Base-by-base conservation (phyloP, 2,888 invertebrate species). In the Adineta ricciae region DNA sequence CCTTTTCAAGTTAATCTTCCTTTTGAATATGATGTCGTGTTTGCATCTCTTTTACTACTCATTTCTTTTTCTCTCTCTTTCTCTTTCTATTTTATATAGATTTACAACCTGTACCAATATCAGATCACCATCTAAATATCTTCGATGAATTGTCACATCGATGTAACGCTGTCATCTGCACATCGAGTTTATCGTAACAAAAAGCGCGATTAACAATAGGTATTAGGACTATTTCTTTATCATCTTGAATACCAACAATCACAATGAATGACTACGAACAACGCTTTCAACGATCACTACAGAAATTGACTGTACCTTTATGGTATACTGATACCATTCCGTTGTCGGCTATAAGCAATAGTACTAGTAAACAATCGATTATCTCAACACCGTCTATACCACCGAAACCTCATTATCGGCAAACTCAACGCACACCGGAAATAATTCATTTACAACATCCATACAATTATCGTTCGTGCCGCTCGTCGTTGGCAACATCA, bases 401-500 rank as follows among this genome's bases (percentile, higher is more conserved):
- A 9, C n/a, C 21, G 11, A n/a, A 38, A 41, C 7, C 9, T 78
- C 78, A 41, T 24, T 9, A 14, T 8, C 7, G 36, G n/a, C 32
- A 64, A 3, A 0, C 32, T 11, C 64, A 64, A 16, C 64, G 64
- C 32, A 64, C 64, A 4, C 64, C 64, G 5, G 64, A 64, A 64
- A 32, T 64, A 64, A 32, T 64, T 32, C 64, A 64, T 64, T 27
- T 64, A 64, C 78, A 41, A 41, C 41, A n/a, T 78, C 41, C 78
- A 41, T 21, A 14, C 41, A 78, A 41, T 78, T 78, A 78, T 78
- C 38, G 41, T 24, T 78, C 78, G 11, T 78, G n/a, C 41, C 78
- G 78, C n/a, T 78, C 78, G 24, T 78, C 78, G n/a, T 64, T 64
- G 16, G 78, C 24, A 41, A 78, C 78, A n/a, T 78, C 78, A n/a